Evolutionary conservation across 1,140 invertebrate species (phyloP).

Genomic region (Drosophila sp.): DNA sequence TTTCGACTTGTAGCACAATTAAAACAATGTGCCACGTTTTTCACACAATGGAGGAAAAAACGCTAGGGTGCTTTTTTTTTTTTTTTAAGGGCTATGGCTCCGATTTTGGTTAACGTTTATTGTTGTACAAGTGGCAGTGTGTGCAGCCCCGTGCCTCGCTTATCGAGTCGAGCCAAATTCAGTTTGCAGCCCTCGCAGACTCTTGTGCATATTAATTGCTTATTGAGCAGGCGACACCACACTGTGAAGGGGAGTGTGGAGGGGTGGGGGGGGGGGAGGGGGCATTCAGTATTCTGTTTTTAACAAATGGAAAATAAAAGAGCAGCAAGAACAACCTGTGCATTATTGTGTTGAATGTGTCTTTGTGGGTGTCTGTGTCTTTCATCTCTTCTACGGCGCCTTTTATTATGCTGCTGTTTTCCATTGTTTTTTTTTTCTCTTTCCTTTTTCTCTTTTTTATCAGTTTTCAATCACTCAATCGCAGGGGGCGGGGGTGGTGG

Average conservation of each 20-base stretch:
- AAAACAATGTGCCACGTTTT: constrained; percentile 69
- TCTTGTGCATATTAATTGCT: constrained; percentile 82
- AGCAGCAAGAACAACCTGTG: constrained; percentile 20
- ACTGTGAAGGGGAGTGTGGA: background rate
- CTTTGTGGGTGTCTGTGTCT: constrained; percentile 6
- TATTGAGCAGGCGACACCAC: constrained; percentile 61
- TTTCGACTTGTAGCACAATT: constrained; percentile 46
- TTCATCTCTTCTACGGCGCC: constrained; percentile 35
- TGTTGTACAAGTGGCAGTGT: constrained; percentile 27
- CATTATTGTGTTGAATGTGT: constrained; percentile 5
- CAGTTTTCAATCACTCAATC: constrained; percentile 54
- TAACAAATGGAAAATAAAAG: constrained; percentile 42
- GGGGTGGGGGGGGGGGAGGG: background rate
- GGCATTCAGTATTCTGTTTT: constrained; percentile 20
- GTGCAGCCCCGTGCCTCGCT: background rate
- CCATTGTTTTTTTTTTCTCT: constrained; percentile 8
- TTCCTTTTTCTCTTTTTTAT: constrained; percentile 29
- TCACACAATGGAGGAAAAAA: constrained; percentile 25
- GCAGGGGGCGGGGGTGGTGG: background rate
- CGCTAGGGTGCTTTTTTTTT: too few relatives aligned
- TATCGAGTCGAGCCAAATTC: constrained; percentile 45
- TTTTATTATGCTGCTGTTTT: constrained; percentile 42
- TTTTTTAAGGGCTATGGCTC: constrained; percentile 29
- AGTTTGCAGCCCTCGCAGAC: constrained; percentile 61
- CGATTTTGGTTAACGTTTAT: constrained; percentile 51